Percentiles rank a stretch among this genome's conserved stretches.
phyloP scores from a whole-genome alignment of 1,140 invertebrate genomes.

The Phenacoccus solenopsis region DNA sequence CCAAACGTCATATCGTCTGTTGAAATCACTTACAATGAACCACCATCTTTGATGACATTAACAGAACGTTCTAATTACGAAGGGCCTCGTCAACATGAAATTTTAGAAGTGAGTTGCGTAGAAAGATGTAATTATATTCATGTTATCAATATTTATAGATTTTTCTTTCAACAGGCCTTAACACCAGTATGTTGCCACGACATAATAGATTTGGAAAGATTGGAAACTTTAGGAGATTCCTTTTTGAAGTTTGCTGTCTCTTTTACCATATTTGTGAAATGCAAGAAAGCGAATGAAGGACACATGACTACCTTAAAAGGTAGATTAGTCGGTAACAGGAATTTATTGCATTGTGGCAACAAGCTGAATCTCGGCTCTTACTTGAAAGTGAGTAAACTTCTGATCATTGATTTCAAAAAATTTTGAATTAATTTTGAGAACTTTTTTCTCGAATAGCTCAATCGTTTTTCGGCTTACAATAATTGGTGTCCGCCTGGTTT shows the following conservation, averaged over 20 bases:
- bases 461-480: constrained; percentile 38
- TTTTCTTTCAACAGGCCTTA: constrained; percentile 43
- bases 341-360: constrained; percentile 52
- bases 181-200: constrained; percentile 59
- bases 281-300: constrained; percentile 58
- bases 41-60: neutral
- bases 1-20: too few relatives aligned
- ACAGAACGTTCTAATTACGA: neutral
- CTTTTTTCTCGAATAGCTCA: constrained; percentile 27
- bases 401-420: neutral
- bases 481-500: constrained; percentile 46
- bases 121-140: too few relatives aligned
- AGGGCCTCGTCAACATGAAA: neutral
- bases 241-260: constrained; percentile 71
- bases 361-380: constrained; percentile 36
- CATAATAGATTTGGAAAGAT: constrained; percentile 64
- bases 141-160: too few relatives aligned
- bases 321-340: constrained; percentile 66
- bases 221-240: constrained; percentile 78
- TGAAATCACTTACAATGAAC: neutral
- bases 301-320: constrained; percentile 59
- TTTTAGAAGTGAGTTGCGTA: neutral
- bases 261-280: constrained; percentile 56
- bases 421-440: neutral
- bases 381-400: constrained; percentile 32